Conservation (phyloP, 2,113 vertebrate genomes). For the Grallaria varia region DNA sequence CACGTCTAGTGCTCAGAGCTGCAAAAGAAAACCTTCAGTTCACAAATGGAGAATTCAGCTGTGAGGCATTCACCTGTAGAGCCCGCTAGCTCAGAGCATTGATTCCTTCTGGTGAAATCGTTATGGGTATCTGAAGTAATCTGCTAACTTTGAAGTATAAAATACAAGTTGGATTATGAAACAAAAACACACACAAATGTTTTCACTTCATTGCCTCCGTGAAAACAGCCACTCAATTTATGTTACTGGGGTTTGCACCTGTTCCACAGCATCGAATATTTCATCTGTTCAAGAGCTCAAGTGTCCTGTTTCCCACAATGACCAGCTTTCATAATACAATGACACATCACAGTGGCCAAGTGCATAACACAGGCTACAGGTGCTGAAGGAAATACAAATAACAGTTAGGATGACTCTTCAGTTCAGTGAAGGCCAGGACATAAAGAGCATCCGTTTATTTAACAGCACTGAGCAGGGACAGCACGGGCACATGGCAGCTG, state of each 20-base stretch:
- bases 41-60: background rate
- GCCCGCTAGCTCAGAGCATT: background rate
- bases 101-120: background rate
- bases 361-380: background rate
- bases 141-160: background rate
- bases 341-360: background rate
- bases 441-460: background rate
- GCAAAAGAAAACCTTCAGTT: background rate
- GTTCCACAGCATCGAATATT: background rate
- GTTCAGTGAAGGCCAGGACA: background rate
- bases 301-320: background rate
- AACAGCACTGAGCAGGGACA: background rate
- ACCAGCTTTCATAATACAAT: background rate
- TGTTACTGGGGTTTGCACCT: background rate
- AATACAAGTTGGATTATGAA: background rate
- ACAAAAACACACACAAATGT: background rate
- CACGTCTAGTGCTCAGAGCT: background rate
- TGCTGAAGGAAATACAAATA: background rate
- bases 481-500: accelerated
- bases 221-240: background rate
- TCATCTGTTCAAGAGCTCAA: background rate
- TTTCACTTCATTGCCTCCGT: background rate
- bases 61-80: background rate
- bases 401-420: background rate
- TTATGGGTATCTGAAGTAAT: background rate